Evolutionary conservation across 2,113 vertebrate species (phyloP).

Genomic region (Thomomys bottae): DNA sequence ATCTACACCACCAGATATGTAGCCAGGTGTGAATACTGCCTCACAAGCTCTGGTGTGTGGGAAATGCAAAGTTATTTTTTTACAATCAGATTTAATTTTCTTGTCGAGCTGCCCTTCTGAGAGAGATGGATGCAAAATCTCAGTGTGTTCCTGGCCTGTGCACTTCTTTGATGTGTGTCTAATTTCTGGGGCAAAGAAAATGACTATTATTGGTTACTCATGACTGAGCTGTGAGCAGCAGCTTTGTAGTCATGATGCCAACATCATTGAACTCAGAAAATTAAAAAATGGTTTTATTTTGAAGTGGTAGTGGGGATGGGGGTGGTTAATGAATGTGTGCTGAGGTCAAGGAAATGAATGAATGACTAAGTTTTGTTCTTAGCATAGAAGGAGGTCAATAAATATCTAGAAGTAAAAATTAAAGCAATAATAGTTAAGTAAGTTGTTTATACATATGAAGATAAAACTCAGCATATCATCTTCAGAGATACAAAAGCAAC

Average conservation of each 20-base stretch:
- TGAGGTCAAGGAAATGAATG: neutral
- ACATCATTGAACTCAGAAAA: slow-evolving; percentile 26
- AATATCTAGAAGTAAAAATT: neutral
- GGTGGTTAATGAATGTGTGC: neutral
- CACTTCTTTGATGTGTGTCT: neutral
- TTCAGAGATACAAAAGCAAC: neutral
- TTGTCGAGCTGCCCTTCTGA: neutral
- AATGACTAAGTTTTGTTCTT: neutral
- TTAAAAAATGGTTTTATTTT: slow-evolving; percentile 29
- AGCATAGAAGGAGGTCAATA: neutral
- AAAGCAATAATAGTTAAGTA: neutral
- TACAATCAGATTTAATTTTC: neutral
- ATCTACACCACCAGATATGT: neutral
- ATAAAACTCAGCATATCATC: neutral
- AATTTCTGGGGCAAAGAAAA: slow-evolving; percentile 42
- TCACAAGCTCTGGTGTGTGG: neutral
- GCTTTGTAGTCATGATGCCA: slow-evolving; percentile 36
- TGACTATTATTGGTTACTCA: slow-evolving; percentile 19
- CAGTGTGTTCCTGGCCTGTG: neutral
- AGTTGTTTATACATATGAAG: neutral
- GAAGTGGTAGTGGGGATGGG: neutral
- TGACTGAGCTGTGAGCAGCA: neutral
- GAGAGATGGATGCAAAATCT: neutral
- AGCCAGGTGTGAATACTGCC: neutral
- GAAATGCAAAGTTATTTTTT: neutral